Conservation (phyloP, 2,888 invertebrate species). For the Adelphocoris suturalis region DNA sequence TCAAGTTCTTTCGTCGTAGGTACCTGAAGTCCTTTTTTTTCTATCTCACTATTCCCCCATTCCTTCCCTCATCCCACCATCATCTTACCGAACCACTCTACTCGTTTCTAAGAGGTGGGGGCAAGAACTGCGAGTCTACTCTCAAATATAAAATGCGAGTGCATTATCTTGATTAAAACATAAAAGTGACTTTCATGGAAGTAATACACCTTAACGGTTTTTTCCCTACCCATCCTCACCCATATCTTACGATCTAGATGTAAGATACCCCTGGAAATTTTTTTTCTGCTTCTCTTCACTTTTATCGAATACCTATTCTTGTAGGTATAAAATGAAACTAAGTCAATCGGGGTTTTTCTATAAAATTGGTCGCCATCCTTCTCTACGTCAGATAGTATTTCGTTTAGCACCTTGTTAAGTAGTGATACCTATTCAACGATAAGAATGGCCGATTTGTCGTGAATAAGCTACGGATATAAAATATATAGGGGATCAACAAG, state of each 20-base stretch:
- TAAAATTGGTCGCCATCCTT: too few species aligned
- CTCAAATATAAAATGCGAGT: constrained; percentile 60
- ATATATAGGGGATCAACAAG: too few species aligned
- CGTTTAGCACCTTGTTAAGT: too few species aligned
- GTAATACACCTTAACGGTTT: constrained; percentile 64
- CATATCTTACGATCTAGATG: background rate
- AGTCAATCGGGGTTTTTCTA: too few species aligned
- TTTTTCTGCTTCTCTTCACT: background rate
- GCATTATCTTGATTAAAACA: constrained; percentile 69
- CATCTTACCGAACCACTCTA: constrained; percentile 12
- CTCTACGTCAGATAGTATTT: too few species aligned
- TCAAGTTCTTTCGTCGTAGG: background rate
- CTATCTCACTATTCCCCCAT: background rate
- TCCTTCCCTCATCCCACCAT: background rate
- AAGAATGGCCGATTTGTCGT: too few species aligned
- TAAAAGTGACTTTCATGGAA: constrained; percentile 59
- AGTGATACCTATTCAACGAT: too few species aligned
- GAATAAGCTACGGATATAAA: too few species aligned
- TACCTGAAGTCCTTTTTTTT: background rate
- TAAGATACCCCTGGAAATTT: background rate
- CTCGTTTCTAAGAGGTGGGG: background rate
- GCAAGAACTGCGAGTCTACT: constrained; percentile 15
- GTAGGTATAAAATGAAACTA: too few species aligned
- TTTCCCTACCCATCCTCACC: background rate
- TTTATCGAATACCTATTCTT: too few species aligned